These are phyloP conservation scores for Halcyon smyrnensis DNA, from an alignment of 2,797 vertebrate genomes.

Conservation along the genomic window DNA sequence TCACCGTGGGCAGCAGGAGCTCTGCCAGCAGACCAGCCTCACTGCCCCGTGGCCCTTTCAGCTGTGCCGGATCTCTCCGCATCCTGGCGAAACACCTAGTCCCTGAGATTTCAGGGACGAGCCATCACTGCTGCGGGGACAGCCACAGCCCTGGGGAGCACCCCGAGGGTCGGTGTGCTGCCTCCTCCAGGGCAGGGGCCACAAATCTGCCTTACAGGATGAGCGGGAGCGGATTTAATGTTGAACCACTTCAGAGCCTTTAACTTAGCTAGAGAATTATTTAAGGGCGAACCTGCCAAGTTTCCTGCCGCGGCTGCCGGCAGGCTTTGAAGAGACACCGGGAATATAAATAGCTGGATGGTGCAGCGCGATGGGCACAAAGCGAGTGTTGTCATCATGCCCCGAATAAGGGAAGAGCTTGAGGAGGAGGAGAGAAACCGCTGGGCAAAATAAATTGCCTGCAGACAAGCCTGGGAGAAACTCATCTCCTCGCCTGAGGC, in stretches of 20 bases:
- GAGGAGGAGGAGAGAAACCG: background rate
- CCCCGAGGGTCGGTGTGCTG: fast-evolving
- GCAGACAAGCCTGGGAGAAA: background rate
- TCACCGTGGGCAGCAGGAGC: background rate
- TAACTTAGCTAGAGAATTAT: background rate
- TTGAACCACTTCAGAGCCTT: background rate
- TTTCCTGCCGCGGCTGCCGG: background rate
- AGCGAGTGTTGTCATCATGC: constrained; percentile 45
- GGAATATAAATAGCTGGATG: constrained; percentile 56
- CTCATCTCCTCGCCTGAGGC: background rate
- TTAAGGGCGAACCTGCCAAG: background rate
- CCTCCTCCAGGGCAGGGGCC: background rate
- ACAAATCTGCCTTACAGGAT: background rate
- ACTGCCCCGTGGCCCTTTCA: fast-evolving
- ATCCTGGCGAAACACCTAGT: background rate
- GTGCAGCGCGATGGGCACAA: background rate
- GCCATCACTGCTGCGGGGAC: fast-evolving
- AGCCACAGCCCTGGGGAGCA: fast-evolving
- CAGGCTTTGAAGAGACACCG: background rate
- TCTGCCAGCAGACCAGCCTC: background rate
- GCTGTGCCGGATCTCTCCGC: background rate
- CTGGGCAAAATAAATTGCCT: constrained; percentile 22
- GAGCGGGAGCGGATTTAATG: fast-evolving
- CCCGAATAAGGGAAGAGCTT: constrained; percentile 34
- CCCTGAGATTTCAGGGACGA: background rate